Conservation (phyloP, 2,888 invertebrate genomes). For the Hypselothyrea guttata region DNA sequence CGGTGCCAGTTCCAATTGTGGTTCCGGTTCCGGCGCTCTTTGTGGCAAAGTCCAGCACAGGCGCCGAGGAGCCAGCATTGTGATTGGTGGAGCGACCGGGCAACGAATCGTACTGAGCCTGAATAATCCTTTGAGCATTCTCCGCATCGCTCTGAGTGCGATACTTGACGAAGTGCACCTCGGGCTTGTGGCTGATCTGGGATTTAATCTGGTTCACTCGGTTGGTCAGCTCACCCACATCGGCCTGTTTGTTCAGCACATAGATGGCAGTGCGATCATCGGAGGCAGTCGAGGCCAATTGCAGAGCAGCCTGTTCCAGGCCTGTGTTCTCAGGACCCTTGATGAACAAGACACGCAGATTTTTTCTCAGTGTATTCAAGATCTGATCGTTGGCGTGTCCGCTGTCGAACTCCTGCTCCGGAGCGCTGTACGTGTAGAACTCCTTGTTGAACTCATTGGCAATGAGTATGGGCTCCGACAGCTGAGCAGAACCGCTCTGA, state of each 20-base stretch:
- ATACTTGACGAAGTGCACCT: conserved; percentile 80
- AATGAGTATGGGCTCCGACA: conserved; percentile 46
- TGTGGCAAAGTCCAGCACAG: conserved; percentile 72
- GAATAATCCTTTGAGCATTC: conserved; percentile 78
- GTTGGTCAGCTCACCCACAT: conserved; percentile 68
- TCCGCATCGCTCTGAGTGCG: conserved; percentile 78
- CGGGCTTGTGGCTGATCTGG: conserved; percentile 67
- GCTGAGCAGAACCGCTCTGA: conserved; percentile 43
- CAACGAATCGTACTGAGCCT: conserved; percentile 75
- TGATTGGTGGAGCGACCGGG: conserved; percentile 67
- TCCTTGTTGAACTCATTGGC: conserved; percentile 66
- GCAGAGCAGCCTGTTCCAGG: conserved; percentile 73
- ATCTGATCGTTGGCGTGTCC: conserved; percentile 54
- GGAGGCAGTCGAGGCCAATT: conserved; percentile 69
- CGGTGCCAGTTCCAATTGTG: background rate
- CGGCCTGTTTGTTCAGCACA: conserved; percentile 78
- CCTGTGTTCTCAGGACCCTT: conserved; percentile 79
- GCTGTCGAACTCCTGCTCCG: conserved; percentile 76
- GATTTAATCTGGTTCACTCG: conserved; percentile 64
- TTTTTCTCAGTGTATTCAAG: conserved; percentile 60
- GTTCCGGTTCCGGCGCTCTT: conserved; percentile 31
- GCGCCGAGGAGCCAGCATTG: conserved; percentile 67
- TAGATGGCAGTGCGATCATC: conserved; percentile 79
- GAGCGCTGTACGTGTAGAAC: conserved; percentile 76
- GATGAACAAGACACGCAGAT: conserved; percentile 80